phyloP scores from a whole-genome alignment of 1,140 invertebrate genomes.

The Ceratina japonica region DNA sequence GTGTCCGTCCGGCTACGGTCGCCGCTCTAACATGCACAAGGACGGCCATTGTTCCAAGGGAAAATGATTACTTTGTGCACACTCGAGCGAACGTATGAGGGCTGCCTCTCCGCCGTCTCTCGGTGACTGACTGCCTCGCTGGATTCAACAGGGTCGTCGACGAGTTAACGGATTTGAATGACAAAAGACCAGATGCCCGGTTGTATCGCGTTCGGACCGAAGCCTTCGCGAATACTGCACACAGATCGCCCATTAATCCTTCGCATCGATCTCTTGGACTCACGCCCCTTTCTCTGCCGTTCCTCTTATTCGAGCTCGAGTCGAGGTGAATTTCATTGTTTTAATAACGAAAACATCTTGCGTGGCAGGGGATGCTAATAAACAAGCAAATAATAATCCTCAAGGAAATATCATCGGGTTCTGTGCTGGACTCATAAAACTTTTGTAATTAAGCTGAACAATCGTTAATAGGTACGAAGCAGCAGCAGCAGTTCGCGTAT shows the following conservation, averaged over 20 bases:
- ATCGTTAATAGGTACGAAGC: background rate
- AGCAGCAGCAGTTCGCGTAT: background rate
- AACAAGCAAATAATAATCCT: too few relatives aligned
- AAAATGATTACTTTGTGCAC: constrained; percentile 52
- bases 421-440: background rate
- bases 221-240: background rate
- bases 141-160: background rate
- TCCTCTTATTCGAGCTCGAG: too few relatives aligned
- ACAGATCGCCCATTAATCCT: constrained; percentile 19
- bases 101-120: background rate
- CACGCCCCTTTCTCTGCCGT: too few relatives aligned
- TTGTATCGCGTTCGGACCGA: constrained; percentile 28
- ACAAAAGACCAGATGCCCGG: constrained; percentile 16
- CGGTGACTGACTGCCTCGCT: too few relatives aligned
- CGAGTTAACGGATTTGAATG: constrained; percentile 31
- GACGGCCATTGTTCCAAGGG: constrained; percentile 42
- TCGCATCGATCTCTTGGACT: background rate
- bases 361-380: too few relatives aligned
- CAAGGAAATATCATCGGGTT: too few relatives aligned
- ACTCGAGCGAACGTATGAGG: constrained; percentile 17
- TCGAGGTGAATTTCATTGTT: too few relatives aligned
- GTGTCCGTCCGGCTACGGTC: constrained; percentile 44
- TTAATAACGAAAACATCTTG: too few relatives aligned
- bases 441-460: background rate
- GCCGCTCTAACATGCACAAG: constrained; percentile 58